Base-by-base conservation (phyloP, 1,140 invertebrate species). In the Orius insidiosus region DNA sequence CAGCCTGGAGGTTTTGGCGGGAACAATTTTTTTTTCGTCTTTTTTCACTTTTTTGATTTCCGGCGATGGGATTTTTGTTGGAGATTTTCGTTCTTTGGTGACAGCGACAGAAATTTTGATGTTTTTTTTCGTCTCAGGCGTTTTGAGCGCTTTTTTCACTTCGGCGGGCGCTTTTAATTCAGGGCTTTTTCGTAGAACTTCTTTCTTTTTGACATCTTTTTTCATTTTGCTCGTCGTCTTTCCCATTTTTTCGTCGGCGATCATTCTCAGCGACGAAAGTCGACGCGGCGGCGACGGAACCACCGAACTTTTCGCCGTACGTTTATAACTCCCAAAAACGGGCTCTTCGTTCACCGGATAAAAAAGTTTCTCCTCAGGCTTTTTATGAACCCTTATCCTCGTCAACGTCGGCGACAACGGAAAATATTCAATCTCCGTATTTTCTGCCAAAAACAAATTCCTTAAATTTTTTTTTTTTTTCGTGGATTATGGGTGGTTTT, bases 371-470 rank as follows among this genome's bases (percentile, higher is more conserved):
- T 74, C 68, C 47, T 56, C 40, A 8, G 54, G 53, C 16, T 51
- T 51, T 46, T 75, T 80, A 58, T 78, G 77, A 13, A 83, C 72
- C 58, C 79, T 72, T 56, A 84, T 83, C 65, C 78, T 74, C 49
- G 79, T 84, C 55, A 84, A 62, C 45, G 78, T 81, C 32, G 80
- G 71, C 46, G 80, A 78, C 53, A 85, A 79, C 53, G 81, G 80
- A 61, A 82, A 80, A 63, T 82, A 84, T 66, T 85, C 79, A 54
- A 83, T 73, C 64, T 75, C 72, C 41, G 74, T 62, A 18, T 55
- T 51, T 38, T 55, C 54, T 52, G 49, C 46, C 39, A 49, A 55
- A 47, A 54, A 51, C 16, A 51, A 38, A 45, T 48, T 31, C 1
- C 16, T n/a, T n/a, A 51, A 42, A 47, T 34, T 45, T 15, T 33